A percentile compares a stretch with the other conserved stretches of the same genome.
These are phyloP conservation scores for Benthochromis sp. DNA, from an alignment of 2,113 vertebrate species.

Conservation along the genomic window DNA sequence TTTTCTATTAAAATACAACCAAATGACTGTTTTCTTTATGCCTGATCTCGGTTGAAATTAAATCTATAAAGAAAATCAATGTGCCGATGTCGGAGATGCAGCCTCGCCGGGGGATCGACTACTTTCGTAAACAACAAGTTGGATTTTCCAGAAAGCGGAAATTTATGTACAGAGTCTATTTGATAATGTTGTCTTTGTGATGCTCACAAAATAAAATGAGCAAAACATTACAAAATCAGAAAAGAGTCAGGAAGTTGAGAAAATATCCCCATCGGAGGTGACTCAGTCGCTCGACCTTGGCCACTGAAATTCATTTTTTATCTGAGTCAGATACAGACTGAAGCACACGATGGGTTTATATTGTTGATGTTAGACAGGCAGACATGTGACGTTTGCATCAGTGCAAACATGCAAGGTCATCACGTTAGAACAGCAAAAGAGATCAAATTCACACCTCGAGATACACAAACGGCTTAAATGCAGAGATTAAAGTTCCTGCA, in stretches of 20 bases:
- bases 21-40: neutral
- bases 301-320: neutral
- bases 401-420: neutral
- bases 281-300: neutral
- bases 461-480: neutral
- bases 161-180: neutral
- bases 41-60: neutral
- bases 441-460: neutral
- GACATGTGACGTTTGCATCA: neutral
- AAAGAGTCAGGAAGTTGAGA: neutral
- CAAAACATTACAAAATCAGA: neutral
- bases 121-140: neutral
- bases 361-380: neutral
- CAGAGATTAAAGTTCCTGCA: neutral
- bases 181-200: neutral
- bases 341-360: neutral
- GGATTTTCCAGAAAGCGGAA: neutral
- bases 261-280: neutral
- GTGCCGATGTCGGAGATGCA: neutral
- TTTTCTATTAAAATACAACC: neutral
- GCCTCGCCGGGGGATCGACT: neutral
- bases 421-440: neutral
- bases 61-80: neutral
- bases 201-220: neutral
- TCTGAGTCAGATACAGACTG: neutral